These are phyloP conservation scores for Leucophenga montana DNA, from an alignment of 2,888 invertebrate genomes.

Conservation along the genomic window DNA sequence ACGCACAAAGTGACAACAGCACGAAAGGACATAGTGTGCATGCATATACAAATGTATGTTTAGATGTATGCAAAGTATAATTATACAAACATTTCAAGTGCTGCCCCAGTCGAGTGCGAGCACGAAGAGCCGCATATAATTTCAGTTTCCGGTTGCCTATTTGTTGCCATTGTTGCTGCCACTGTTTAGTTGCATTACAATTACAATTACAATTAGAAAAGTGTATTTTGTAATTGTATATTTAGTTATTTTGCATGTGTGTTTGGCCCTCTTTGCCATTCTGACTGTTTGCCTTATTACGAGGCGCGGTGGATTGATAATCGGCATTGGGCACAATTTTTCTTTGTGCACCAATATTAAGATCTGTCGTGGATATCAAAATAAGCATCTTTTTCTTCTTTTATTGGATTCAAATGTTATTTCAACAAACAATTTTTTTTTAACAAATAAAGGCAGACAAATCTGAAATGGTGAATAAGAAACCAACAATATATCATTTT, in stretches of 20 bases:
- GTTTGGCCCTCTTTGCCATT: background rate
- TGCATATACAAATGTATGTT: background rate
- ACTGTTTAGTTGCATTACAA: constrained; percentile 58
- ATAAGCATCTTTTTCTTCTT: too few species aligned
- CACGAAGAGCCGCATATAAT: constrained; percentile 55
- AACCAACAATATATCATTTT: too few species aligned
- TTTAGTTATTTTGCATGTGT: constrained; percentile 53
- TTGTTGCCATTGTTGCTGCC: constrained; percentile 7
- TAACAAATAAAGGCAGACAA: too few species aligned
- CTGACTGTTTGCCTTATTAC: background rate
- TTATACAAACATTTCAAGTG: constrained; percentile 21
- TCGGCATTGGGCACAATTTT: too few species aligned
- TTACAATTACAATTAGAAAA: constrained; percentile 60
- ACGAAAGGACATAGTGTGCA: constrained; percentile 1
- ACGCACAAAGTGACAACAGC: too few species aligned
- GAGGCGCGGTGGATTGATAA: too few species aligned
- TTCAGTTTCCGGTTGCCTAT: constrained; percentile 58
- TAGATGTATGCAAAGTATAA: constrained; percentile 15
- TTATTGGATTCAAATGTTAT: too few species aligned
- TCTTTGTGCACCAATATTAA: too few species aligned
- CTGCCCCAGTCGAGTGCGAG: background rate
- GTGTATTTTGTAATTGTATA: constrained; percentile 61
- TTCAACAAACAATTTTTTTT: too few species aligned
- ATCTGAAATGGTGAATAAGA: too few species aligned
- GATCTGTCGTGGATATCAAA: too few species aligned